phyloP scores from a whole-genome alignment of 2,888 invertebrate genomes.

The Monopis laevigella region DNA sequence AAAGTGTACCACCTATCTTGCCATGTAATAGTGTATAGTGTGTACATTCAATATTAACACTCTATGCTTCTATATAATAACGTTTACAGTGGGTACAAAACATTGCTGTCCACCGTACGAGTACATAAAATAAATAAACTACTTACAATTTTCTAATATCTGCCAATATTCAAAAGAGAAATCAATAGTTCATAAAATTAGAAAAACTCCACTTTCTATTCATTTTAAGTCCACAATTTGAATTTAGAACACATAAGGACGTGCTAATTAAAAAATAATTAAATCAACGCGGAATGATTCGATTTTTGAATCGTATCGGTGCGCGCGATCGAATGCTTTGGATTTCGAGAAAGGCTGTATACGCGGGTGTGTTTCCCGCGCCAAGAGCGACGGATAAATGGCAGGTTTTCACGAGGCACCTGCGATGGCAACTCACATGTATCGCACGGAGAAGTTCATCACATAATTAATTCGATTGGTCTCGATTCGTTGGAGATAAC shows the following conservation, averaged over 20 bases:
- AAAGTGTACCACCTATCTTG: too few relatives aligned
- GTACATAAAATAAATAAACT: background rate
- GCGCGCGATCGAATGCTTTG: conserved; percentile 2
- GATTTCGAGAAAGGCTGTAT: conserved; percentile 1
- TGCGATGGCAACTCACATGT: conserved; percentile 19
- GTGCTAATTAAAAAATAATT: too few relatives aligned
- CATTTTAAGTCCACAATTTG: too few relatives aligned
- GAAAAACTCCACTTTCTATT: background rate
- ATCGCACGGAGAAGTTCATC: conserved; percentile 30
- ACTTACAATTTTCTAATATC: background rate
- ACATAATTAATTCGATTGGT: conserved; percentile 5
- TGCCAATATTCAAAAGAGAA: background rate
- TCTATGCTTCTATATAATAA: too few relatives aligned
- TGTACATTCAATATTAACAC: too few relatives aligned
- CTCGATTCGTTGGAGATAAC: too few relatives aligned
- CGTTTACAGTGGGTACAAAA: too few relatives aligned
- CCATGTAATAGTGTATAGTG: too few relatives aligned
- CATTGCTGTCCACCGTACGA: too few relatives aligned
- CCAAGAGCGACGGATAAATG: conserved; percentile 56
- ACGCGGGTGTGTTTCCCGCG: conserved; percentile 22
- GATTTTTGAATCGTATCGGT: background rate
- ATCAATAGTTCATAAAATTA: background rate
- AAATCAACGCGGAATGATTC: background rate
- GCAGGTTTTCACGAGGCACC: conserved; percentile 24
- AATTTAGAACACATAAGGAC: too few relatives aligned